Conservation (phyloP, 64 coral and sea anemone species). For the Porites lutea region DNA sequence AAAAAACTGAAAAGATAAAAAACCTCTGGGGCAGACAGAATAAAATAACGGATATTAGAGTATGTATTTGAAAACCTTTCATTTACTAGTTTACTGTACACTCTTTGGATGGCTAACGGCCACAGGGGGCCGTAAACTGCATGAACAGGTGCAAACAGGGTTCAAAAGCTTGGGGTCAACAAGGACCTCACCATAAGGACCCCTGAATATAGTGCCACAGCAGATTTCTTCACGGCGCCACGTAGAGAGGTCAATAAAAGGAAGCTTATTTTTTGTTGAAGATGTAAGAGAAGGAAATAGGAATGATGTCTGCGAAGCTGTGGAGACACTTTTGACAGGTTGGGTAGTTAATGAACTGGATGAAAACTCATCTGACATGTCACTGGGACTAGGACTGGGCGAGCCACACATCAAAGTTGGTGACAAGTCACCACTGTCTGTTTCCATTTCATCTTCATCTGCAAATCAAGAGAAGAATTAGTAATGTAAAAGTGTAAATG, state of each 20-base stretch:
- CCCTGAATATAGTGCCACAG: conserved; percentile 97
- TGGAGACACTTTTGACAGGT: conserved; percentile 65
- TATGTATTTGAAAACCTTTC: neutral
- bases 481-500: too few species aligned
- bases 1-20: neutral
- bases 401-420: conserved; percentile 70
- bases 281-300: conserved; percentile 84
- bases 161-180: conserved; percentile 97
- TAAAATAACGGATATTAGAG: neutral
- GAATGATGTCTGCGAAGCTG: conserved; percentile 94
- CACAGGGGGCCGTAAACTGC: conserved; percentile 22
- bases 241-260: conserved; percentile 94
- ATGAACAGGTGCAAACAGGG: conserved; percentile 89
- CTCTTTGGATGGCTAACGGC: neutral
- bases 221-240: conserved; percentile 98
- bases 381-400: conserved; percentile 85
- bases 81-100: neutral
- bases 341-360: conserved; percentile 45
- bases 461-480: conserved; percentile 8
- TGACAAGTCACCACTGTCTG: conserved; percentile 68
- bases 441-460: conserved; percentile 69
- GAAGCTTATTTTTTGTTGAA: conserved; percentile 79
- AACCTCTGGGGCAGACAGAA: neutral
- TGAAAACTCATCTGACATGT: conserved; percentile 76
- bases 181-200: conserved; percentile 93